phyloP scores from a whole-genome alignment of 1,140 invertebrate genomes.

The Vanessa atalanta region DNA sequence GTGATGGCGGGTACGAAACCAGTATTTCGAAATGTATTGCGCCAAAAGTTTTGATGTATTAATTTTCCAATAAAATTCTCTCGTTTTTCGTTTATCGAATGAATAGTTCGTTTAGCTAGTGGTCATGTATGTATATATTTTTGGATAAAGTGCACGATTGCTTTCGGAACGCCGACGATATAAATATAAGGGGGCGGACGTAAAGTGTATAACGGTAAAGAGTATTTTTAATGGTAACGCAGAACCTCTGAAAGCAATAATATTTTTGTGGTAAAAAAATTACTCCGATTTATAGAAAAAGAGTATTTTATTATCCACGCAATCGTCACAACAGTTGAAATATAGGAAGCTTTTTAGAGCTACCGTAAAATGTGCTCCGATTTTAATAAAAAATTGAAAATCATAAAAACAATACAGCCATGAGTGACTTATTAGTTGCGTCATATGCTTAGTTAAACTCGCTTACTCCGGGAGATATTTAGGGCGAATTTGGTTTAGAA shows the following conservation, averaged over 20 bases:
- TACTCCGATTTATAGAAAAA: slow-evolving; percentile 70
- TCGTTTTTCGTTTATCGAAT: slow-evolving; percentile 61
- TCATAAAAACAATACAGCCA: slow-evolving; percentile 23
- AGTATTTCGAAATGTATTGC: slow-evolving; percentile 78
- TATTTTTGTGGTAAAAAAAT: slow-evolving; percentile 75
- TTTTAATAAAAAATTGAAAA: slow-evolving; percentile 34
- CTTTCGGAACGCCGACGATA: slow-evolving; percentile 63
- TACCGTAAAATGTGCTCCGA: slow-evolving; percentile 57
- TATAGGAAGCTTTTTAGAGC: slow-evolving; percentile 73
- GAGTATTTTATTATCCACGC: slow-evolving; percentile 76
- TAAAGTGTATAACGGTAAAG: slow-evolving; percentile 45
- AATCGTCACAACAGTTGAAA: slow-evolving; percentile 66
- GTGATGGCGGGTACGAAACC: slow-evolving; percentile 73
- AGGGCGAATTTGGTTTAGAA: slow-evolving; percentile 31
- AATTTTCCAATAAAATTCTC: slow-evolving; percentile 74
- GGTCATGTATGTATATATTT: slow-evolving; percentile 77
- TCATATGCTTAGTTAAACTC: slow-evolving; percentile 29
- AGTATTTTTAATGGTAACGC: slow-evolving; percentile 74
- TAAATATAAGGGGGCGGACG: slow-evolving; percentile 46
- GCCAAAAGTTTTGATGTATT: slow-evolving; percentile 80
- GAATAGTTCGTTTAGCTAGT: slow-evolving; percentile 79
- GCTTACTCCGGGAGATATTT: slow-evolving; percentile 23
- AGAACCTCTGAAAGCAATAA: slow-evolving; percentile 76
- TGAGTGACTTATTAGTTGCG: slow-evolving; percentile 32
- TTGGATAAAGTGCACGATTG: slow-evolving; percentile 76